phyloP scores from a whole-genome alignment of 2,113 vertebrate species.

The Galbula dea region DNA sequence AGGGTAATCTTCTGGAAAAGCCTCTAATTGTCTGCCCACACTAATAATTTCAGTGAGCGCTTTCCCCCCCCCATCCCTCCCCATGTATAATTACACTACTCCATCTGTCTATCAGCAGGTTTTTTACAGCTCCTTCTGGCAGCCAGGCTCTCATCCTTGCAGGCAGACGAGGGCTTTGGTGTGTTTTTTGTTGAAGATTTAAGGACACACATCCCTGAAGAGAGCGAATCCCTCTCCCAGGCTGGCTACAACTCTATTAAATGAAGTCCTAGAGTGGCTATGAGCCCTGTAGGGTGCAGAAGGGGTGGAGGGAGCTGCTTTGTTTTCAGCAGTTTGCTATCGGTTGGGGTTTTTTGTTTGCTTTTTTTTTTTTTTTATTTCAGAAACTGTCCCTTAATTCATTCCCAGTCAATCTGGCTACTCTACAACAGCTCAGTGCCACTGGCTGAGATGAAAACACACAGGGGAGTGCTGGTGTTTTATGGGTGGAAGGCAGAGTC shows the following conservation, averaged over 20 bases:
- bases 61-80: slow-evolving; percentile 61
- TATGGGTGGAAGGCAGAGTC: neutral
- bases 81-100: slow-evolving; percentile 82
- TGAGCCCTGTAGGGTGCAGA: neutral
- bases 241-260: slow-evolving; percentile 15
- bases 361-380: neutral
- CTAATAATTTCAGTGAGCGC: slow-evolving; percentile 73
- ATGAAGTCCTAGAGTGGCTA: neutral
- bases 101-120: slow-evolving; percentile 86
- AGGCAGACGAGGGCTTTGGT: neutral
- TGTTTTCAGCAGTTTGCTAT: neutral
- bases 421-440: neutral
- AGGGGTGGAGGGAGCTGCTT: neutral
- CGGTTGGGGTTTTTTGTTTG: neutral
- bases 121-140: slow-evolving; percentile 68
- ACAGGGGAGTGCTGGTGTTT: fast-evolving
- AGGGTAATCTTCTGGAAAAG: slow-evolving; percentile 85
- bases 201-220: slow-evolving; percentile 65
- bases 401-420: neutral
- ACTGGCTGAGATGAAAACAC: neutral
- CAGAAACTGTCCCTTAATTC: neutral
- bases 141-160: slow-evolving; percentile 29
- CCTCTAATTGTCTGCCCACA: slow-evolving; percentile 85
- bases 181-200: slow-evolving; percentile 50
- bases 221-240: slow-evolving; percentile 59